These are phyloP conservation scores for Xylophagus ater DNA, from an alignment of 2,888 invertebrate species.

Conservation along the genomic window DNA sequence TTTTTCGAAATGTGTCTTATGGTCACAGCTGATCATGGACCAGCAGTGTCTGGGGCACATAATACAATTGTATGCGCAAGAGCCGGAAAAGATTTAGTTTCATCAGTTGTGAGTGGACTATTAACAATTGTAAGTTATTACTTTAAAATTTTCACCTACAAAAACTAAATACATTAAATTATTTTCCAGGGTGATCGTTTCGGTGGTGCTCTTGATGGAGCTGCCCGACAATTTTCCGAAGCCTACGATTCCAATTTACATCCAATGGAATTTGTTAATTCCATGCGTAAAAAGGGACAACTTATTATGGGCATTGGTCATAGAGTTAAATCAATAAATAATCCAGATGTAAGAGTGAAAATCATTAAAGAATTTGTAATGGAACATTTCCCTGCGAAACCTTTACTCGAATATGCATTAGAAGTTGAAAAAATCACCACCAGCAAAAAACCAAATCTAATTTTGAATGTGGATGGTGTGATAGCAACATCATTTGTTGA, in stretches of 20 bases:
- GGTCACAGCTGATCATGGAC: constrained; percentile 98
- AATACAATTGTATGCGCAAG: constrained; percentile 97
- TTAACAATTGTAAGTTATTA: constrained; percentile 80
- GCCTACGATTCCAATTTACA: constrained; percentile 89
- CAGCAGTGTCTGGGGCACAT: constrained; percentile 96
- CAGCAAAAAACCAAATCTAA: constrained; percentile 98
- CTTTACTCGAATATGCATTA: constrained; percentile 88
- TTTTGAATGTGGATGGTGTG: constrained; percentile 97
- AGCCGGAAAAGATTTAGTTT: constrained; percentile 94
- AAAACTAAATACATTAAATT: background rate
- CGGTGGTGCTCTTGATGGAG: constrained; percentile 97
- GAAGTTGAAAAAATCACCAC: constrained; percentile 99
- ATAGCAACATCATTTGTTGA: constrained; percentile 98
- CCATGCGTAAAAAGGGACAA: constrained; percentile 92
- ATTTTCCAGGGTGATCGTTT: constrained; percentile 81
- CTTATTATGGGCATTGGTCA: constrained; percentile 99
- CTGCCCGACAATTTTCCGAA: constrained; percentile 92
- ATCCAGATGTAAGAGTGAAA: constrained; percentile 96
- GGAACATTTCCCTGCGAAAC: constrained; percentile 86
- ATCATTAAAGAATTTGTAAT: constrained; percentile 93
- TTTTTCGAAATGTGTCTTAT: constrained; percentile 99
- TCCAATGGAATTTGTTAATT: constrained; percentile 97
- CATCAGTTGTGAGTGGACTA: constrained; percentile 89
- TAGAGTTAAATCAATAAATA: constrained; percentile 84
- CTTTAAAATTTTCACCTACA: constrained; percentile 5